phyloP scores from a whole-genome alignment of 2,888 invertebrate species.

The Tachina fera region DNA sequence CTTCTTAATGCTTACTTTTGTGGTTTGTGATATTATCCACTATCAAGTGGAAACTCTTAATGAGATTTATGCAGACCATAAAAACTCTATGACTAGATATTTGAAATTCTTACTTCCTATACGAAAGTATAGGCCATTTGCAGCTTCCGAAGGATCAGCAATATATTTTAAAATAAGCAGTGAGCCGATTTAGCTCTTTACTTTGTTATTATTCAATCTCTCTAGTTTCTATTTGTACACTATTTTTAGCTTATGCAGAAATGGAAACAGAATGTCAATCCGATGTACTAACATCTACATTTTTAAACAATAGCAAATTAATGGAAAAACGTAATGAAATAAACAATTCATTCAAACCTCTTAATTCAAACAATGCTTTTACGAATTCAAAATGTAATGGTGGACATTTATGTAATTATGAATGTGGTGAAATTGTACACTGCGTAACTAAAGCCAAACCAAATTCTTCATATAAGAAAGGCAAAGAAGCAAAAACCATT shows the following conservation, averaged over 20 bases:
- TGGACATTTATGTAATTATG: conserved; percentile 52
- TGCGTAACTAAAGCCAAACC: background rate
- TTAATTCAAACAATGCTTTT: conserved; percentile 32
- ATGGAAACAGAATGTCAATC: background rate
- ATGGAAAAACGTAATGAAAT: background rate
- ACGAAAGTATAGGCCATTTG: too few relatives aligned
- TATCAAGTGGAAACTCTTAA: too few relatives aligned
- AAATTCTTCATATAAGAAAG: conserved; percentile 10
- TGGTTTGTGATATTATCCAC: too few relatives aligned
- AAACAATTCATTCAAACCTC: background rate
- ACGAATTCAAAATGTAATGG: background rate
- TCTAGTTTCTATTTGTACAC: background rate
- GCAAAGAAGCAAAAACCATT: background rate
- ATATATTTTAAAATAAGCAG: too few relatives aligned
- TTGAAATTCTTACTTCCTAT: too few relatives aligned
- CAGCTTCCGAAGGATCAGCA: too few relatives aligned
- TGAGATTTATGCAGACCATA: too few relatives aligned
- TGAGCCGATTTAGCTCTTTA: background rate
- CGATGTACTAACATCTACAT: conserved; percentile 38
- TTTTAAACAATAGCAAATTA: conserved; percentile 39
- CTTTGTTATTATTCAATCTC: too few relatives aligned
- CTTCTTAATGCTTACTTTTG: too few relatives aligned
- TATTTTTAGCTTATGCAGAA: conserved; percentile 13
- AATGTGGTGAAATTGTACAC: conserved; percentile 41
- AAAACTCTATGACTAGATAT: too few relatives aligned